These are phyloP conservation scores for Garrulus glandarius DNA, from an alignment of 2,797 vertebrate species.

Conservation along the genomic window DNA sequence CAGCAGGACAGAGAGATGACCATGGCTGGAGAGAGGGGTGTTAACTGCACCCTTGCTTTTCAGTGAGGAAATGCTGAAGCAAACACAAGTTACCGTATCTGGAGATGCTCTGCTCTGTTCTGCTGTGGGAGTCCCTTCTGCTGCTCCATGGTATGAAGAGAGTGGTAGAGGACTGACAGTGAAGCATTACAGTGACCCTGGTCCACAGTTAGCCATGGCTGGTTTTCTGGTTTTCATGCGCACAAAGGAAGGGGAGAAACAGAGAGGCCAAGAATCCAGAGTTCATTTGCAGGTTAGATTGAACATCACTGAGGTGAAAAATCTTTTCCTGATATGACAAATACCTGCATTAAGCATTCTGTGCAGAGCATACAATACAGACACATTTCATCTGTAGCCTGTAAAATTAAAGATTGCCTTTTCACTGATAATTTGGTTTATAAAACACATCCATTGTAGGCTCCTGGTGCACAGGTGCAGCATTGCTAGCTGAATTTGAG, in stretches of 20 bases:
- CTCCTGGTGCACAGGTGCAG: not conserved
- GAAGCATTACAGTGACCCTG: not conserved
- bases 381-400: not conserved
- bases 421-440: not conserved
- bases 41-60: not conserved
- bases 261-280: not conserved
- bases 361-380: not conserved
- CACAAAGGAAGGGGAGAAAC: not conserved
- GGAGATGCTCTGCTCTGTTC: not conserved
- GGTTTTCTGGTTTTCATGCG: not conserved
- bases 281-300: not conserved
- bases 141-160: not conserved
- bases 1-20: not conserved
- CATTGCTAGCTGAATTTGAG: not conserved
- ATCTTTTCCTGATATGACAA: not conserved
- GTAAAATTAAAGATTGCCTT: not conserved
- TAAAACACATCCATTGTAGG: not conserved
- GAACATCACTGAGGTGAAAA: not conserved
- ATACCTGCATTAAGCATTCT: not conserved
- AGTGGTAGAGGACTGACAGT: not conserved
- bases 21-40: accelerated
- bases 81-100: accelerated
- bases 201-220: not conserved
- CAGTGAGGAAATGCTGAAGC: not conserved
- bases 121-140: not conserved